Evolutionary conservation across 2,888 invertebrate species (phyloP).

Genomic region (Lysandra coridon): DNA sequence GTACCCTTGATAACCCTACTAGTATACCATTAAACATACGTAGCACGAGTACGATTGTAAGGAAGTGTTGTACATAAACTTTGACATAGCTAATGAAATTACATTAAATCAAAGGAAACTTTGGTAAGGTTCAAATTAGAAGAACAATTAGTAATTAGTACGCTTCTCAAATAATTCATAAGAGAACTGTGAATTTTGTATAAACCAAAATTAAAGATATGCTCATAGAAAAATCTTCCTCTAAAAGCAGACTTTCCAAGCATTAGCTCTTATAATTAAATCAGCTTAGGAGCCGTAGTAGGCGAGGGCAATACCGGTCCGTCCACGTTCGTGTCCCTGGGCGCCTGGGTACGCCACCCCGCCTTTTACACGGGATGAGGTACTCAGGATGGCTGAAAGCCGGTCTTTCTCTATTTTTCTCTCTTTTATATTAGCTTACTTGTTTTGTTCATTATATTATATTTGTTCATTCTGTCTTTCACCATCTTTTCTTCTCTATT

Average conservation of each 20-base stretch:
- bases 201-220: not conserved
- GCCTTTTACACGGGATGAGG: too few species aligned
- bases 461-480: too few species aligned
- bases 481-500: too few species aligned
- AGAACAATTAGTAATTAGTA: not conserved
- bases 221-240: not conserved
- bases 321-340: too few species aligned
- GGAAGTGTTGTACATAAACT: not conserved
- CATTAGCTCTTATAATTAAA: not conserved
- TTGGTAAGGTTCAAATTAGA: not conserved
- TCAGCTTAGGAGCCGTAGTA: too few species aligned
- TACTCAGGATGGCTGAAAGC: too few species aligned
- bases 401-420: too few species aligned
- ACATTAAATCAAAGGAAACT: not conserved
- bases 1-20: constrained; percentile 5
- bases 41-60: not conserved
- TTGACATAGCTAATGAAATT: not conserved
- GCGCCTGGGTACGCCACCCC: too few species aligned
- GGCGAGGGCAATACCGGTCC: too few species aligned
- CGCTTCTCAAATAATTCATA: not conserved
- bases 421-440: too few species aligned
- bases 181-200: not conserved
- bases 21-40: not conserved
- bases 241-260: not conserved
- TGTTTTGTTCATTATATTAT: too few species aligned